Conservation (phyloP, 2,113 vertebrate genomes). For the Symphodus melops region DNA sequence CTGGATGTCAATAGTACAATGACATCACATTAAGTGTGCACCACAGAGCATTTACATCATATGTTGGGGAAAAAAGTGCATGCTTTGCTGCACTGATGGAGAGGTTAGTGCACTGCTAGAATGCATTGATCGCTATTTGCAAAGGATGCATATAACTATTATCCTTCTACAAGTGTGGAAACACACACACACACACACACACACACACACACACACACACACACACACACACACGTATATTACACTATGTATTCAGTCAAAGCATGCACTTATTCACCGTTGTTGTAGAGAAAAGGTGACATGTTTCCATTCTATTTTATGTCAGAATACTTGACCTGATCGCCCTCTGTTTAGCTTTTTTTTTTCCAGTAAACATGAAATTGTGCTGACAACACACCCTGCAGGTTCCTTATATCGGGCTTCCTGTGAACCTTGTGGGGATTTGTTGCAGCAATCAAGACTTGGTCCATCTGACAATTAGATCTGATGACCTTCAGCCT, state of each 20-base stretch:
- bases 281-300: constrained; percentile 20
- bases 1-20: constrained; percentile 75
- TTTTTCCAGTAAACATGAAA: constrained; percentile 62
- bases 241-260: constrained; percentile 1
- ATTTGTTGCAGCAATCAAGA: constrained; percentile 52
- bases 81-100: constrained; percentile 45
- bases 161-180: constrained; percentile 1
- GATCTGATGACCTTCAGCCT: constrained; percentile 71
- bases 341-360: constrained; percentile 50
- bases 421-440: constrained; percentile 40
- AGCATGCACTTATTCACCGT: not conserved
- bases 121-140: constrained; percentile 48
- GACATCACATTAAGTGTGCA: constrained; percentile 71
- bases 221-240: no score
- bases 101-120: constrained; percentile 39
- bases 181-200: not conserved
- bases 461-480: constrained; percentile 61
- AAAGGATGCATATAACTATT: constrained; percentile 47
- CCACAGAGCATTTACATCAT: constrained; percentile 67
- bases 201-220: no score
- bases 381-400: constrained; percentile 56
- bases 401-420: constrained; percentile 27
- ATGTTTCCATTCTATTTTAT: constrained; percentile 34
- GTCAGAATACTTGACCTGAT: constrained; percentile 50
- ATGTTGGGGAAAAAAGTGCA: constrained; percentile 13